Evolutionary conservation across 2,113 vertebrate species (phyloP), one percentile per base, ranked within the genome.

Genomic region (Xyrauchen texanus): DNA sequence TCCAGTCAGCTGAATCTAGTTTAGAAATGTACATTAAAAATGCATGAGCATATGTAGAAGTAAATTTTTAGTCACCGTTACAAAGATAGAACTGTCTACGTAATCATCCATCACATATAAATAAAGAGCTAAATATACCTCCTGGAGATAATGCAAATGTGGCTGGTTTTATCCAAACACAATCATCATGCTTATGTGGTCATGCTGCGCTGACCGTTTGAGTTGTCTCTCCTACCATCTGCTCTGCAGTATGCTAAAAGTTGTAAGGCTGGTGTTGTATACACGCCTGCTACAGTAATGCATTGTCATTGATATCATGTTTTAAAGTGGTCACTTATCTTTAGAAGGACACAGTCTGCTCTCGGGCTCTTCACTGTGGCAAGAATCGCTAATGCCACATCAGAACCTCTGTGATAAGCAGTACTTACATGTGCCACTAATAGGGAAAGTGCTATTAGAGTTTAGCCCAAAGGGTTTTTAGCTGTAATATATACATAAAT

Each of bases 201-300:
- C 65, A 61, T 68, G 53, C 76, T 62, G 66, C n/a, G 21, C 15
- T 53, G 66, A 52, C 64, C 66, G 8, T 78, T 68, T 65, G 45
- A 58, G 15, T 16, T 16, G 76, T 58, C 11, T 78, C 58, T 10
- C 7, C 7, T 46, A n/a, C 76, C 76, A 78, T 69, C 58, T 79
- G 68, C 57, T 71, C 77, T 13, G 8, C 34, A 69, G 67, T 16
- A 45, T 61, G 58, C 67, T 6, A 79, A 79, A 51, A 65, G 42
- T 64, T 55, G 77, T 62, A 71, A 12, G 58, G 44, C 68, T 79
- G 21, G 3, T 52, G 58, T 64, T 63, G 16, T 16, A 70, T 64
- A 77, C 2, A 7, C 5, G 55, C 8, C 9, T 16, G 44, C 44
- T 44, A 55, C 57, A 61, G 10, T 72, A 72, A 47, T 73, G 70